Evolutionary conservation across 1,140 invertebrate genomes (phyloP), one percentile per base, ranked within the genome.

Genomic region (Branchinecta lynchi): DNA sequence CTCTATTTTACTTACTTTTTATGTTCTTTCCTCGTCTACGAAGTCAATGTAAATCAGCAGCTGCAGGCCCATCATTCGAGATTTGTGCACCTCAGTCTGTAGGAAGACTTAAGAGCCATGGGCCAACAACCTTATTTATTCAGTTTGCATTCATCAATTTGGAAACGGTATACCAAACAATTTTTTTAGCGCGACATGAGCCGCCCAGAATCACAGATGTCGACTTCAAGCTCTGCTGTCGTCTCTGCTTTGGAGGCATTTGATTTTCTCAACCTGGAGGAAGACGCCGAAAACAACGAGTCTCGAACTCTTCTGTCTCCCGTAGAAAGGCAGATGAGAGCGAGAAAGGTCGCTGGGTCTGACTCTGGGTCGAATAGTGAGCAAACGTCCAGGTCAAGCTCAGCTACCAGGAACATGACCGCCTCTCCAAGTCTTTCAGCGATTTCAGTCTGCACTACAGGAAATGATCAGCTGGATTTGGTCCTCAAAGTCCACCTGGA

Each of bases 171-270:
- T 3, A 32, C 32, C 2, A 1, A 32, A 32, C 32, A 32, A 32
- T 32, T 32, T 32, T 72, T 69, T 32, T 71, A 74, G 72, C 69
- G 73, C 12, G 70, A 69, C 17, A 66, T 70, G 15, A 76, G 73
- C 46, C 67, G 75, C 69, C 45, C 73, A 65, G 73, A 72, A 66
- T 79, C 79, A 46, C 73, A 76, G 17, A 77, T 77, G 66, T 80
- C 80, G 46, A 78, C 77, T 72, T 77, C 80, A 67, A 81, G 80
- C 74, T 76, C 82, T n/a, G 81, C 80, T 44, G 80, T 83, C 72
- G 81, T 82, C 74, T 79, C 76, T 72, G 82, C 81, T n/a, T 74
- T 83, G 10, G 81, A 78, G 71, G 81, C 80, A 68, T 83, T 83
- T 74, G 82, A 83, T 74, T 83, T 83, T 75, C 77, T 83, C 10